phyloP scores from a whole-genome alignment of 2,888 invertebrate genomes.

The Tachina fera region DNA sequence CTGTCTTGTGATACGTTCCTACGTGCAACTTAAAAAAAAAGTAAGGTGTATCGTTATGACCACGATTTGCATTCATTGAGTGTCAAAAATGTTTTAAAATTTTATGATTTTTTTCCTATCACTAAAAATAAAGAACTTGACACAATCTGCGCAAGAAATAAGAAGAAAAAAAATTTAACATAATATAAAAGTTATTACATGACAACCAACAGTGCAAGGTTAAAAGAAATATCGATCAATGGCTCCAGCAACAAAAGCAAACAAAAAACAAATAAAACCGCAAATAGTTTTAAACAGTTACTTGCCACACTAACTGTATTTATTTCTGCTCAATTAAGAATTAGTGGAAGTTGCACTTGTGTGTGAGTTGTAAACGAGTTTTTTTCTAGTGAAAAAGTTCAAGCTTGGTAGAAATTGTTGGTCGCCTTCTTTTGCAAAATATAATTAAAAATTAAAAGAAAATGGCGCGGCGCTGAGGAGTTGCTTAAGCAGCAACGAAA shows the following conservation, averaged over 20 bases:
- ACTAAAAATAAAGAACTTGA: conserved; percentile 47
- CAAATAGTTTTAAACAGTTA: conserved; percentile 58
- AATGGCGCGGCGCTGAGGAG: too few relatives aligned
- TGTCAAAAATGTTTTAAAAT: conserved; percentile 65
- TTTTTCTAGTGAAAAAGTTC: neutral
- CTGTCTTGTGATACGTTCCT: conserved; percentile 19
- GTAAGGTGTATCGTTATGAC: conserved; percentile 58
- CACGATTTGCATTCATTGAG: conserved; percentile 68
- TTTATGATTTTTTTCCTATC: conserved; percentile 37
- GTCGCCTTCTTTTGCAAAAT: neutral
- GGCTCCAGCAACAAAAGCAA: conserved; percentile 38
- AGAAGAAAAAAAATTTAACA: conserved; percentile 18
- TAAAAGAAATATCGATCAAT: conserved; percentile 74
- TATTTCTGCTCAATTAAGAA: conserved; percentile 20
- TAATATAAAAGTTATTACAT: conserved; percentile 67
- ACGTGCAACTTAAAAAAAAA: neutral
- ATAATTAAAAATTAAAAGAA: too few relatives aligned
- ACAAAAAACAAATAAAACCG: neutral
- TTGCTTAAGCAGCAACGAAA: too few relatives aligned
- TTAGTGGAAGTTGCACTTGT: conserved; percentile 2
- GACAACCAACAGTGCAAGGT: conserved; percentile 77
- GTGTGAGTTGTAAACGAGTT: conserved; percentile 33
- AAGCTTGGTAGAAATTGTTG: neutral
- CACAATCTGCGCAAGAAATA: conserved; percentile 17
- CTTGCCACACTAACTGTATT: conserved; percentile 64